phyloP scores from a whole-genome alignment of 2,797 vertebrate genomes.

The Varecia variegata region DNA sequence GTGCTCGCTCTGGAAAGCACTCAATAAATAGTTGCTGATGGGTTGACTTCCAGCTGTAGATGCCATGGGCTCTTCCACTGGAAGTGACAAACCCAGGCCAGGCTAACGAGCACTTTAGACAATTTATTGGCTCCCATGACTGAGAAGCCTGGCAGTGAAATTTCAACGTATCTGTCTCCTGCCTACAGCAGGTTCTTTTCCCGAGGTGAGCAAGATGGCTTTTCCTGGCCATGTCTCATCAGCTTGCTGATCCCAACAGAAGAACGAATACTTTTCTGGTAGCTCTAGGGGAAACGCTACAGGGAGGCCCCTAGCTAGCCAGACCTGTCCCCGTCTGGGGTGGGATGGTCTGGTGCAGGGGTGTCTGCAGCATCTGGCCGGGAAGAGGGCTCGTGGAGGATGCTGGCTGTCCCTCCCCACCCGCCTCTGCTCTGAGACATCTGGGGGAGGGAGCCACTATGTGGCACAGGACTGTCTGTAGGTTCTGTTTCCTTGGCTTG shows the following conservation, averaged over 20 bases:
- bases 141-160: neutral
- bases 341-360: neutral
- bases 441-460: neutral
- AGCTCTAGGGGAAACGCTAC: neutral
- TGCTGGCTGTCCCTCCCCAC: neutral
- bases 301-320: neutral
- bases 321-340: neutral
- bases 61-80: neutral
- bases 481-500: neutral
- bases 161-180: neutral
- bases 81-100: neutral
- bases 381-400: neutral
- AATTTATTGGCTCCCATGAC: neutral
- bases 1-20: neutral
- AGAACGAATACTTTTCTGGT: neutral
- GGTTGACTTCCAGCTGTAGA: neutral
- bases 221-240: neutral
- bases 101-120: neutral
- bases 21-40: neutral
- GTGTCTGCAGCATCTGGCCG: fast-evolving
- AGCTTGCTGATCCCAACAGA: neutral
- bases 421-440: neutral
- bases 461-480: neutral
- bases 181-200: neutral
- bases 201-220: neutral